These are phyloP conservation scores for Hydrozoanthus tunicans DNA, from an alignment of 64 coral and sea anemone genomes.

Conservation along the genomic window DNA sequence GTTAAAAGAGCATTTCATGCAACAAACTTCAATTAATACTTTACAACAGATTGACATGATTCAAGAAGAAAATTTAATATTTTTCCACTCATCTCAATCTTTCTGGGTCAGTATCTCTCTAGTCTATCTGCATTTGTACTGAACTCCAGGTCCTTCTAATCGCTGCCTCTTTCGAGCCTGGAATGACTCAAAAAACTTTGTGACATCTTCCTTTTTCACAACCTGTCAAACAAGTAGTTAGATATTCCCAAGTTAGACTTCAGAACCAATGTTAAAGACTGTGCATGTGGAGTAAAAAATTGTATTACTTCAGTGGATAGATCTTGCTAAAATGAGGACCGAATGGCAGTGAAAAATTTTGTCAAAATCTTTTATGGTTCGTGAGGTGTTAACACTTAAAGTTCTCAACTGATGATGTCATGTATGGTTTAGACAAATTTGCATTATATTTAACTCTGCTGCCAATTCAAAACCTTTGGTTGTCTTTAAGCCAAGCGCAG, in stretches of 20 bases:
- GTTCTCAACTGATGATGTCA: too few species aligned
- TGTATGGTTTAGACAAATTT: too few species aligned
- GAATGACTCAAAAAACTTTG: constrained; percentile 52
- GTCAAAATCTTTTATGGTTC: too few species aligned
- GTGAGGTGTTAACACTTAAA: too few species aligned
- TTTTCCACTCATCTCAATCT: background rate
- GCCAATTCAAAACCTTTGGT: too few species aligned
- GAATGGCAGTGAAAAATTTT: too few species aligned
- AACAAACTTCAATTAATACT: background rate
- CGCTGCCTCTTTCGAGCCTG: constrained; percentile 47
- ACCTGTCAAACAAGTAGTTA: constrained; percentile 1
- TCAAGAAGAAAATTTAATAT: background rate
- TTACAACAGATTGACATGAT: background rate
- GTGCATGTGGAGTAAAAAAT: too few species aligned
- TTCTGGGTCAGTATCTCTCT: background rate
- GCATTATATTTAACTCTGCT: too few species aligned
- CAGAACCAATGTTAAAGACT: too few species aligned
- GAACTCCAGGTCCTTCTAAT: constrained; percentile 37
- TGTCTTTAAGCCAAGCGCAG: too few species aligned
- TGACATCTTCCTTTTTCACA: constrained; percentile 60
- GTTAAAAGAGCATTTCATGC: background rate
- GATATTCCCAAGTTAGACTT: background rate
- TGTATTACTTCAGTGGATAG: too few species aligned
- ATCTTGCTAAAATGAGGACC: too few species aligned
- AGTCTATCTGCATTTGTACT: constrained; percentile 47